Conservation (phyloP, 1,140 invertebrate species). For the Drosophila bocki region DNA sequence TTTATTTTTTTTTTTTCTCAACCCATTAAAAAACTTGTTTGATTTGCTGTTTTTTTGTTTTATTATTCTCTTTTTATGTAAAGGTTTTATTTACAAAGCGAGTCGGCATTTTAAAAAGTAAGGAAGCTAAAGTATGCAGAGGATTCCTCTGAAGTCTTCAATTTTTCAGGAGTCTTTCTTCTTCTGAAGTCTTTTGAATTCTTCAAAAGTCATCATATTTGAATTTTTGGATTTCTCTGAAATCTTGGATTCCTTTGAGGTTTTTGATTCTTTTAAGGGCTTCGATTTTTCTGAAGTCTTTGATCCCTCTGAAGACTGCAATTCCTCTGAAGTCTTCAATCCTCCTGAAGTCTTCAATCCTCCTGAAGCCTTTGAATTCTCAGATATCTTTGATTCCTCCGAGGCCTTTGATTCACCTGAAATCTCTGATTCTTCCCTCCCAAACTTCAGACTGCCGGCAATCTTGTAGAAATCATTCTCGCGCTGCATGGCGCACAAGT, state of each 20-base stretch:
- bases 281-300: not conserved
- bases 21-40: no score
- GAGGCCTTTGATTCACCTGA: not conserved
- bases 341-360: not conserved
- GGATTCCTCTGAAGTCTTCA: no score
- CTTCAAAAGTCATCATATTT: not conserved
- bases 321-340: not conserved
- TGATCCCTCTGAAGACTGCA: not conserved
- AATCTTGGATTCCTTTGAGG: not conserved
- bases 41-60: no score
- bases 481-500: constrained; percentile 77
- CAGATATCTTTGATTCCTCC: not conserved
- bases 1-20: no score
- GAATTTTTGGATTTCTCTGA: not conserved
- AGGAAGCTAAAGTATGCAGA: no score
- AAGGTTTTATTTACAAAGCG: no score
- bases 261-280: not conserved
- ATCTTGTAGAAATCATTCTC: constrained; percentile 84
- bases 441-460: constrained; percentile 64
- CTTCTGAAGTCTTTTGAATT: no score
- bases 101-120: no score
- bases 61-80: no score
- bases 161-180: no score
- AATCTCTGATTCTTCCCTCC: not conserved
- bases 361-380: not conserved